Percentiles rank a stretch among this genome's conserved stretches.
These are phyloP conservation scores for Eupsittula cactorum DNA, from an alignment of 2,113 vertebrate species.

Conservation along the genomic window DNA sequence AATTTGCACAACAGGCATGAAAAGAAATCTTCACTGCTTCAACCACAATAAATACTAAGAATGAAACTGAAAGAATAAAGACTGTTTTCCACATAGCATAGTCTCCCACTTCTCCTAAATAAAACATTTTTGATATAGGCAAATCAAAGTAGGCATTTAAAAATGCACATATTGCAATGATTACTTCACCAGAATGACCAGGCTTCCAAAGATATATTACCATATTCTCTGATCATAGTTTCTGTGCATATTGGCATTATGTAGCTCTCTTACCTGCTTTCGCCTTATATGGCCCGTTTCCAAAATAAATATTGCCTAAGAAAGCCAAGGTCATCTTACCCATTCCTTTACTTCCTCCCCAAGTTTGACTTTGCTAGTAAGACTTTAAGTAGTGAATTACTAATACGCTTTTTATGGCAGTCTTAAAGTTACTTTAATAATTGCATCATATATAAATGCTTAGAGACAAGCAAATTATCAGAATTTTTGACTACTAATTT, in stretches of 20 bases:
- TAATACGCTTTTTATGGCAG: slow-evolving; percentile 7
- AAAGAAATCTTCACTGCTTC: not conserved
- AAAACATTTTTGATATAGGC: not conserved
- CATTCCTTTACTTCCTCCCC: not conserved
- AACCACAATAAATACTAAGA: not conserved
- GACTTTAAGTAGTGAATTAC: not conserved
- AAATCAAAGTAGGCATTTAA: not conserved
- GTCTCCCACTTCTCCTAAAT: not conserved
- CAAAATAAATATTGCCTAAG: not conserved
- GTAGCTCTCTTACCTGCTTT: not conserved
- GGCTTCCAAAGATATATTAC: not conserved
- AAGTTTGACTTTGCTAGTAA: not conserved
- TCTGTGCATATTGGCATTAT: not conserved
- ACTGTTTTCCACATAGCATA: not conserved
- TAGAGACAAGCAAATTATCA: not conserved
- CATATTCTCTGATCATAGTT: not conserved
- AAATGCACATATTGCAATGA: not conserved
- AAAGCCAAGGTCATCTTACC: not conserved
- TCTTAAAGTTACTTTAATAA: not conserved
- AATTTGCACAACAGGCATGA: not conserved
- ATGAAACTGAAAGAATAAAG: not conserved
- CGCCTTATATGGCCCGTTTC: not conserved
- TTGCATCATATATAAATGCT: not conserved
- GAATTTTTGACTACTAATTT: not conserved
- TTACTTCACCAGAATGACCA: not conserved